Conservation (phyloP, 2,888 invertebrate genomes). For the Hydropsyche betteni region DNA sequence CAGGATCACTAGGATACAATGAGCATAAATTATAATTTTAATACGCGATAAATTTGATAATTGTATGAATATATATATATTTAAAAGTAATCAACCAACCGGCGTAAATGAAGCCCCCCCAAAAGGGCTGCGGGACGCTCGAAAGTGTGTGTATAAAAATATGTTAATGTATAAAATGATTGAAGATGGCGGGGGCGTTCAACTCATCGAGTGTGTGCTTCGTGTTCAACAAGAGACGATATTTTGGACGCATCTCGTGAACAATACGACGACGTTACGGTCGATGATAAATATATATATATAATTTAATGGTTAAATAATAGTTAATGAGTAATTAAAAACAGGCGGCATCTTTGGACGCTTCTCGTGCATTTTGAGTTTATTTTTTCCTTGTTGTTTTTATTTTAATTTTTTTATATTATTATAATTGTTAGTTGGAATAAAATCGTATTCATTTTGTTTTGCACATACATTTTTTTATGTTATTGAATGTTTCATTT, state of each 20-base stretch:
- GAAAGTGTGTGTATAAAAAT: no score
- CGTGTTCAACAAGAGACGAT: neutral
- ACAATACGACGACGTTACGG: neutral
- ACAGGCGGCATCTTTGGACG: slow-evolving; percentile 39
- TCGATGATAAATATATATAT: slow-evolving; percentile 1
- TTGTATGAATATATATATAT: no score
- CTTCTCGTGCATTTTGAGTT: slow-evolving; percentile 34
- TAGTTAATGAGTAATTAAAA: slow-evolving; percentile 21
- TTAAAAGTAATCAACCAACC: no score
- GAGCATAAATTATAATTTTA: no score
- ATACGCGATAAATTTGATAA: no score
- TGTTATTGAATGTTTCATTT: slow-evolving; percentile 43
- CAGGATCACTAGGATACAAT: slow-evolving; percentile 61
- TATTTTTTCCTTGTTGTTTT: slow-evolving; percentile 34
- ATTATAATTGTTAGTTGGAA: slow-evolving; percentile 41
- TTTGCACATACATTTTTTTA: slow-evolving; percentile 40
- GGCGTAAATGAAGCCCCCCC: no score
- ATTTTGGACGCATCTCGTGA: neutral
- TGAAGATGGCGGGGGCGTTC: no score
- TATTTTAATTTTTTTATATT: slow-evolving; percentile 39
- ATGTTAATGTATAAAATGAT: no score
- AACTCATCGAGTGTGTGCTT: no score
- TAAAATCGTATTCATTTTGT: slow-evolving; percentile 42
- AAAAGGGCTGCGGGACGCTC: no score
- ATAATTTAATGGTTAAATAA: neutral